Evolutionary conservation across 2,797 vertebrate genomes (phyloP), one percentile per base, ranked within the genome.

Genomic region (Tangara arthus): DNA sequence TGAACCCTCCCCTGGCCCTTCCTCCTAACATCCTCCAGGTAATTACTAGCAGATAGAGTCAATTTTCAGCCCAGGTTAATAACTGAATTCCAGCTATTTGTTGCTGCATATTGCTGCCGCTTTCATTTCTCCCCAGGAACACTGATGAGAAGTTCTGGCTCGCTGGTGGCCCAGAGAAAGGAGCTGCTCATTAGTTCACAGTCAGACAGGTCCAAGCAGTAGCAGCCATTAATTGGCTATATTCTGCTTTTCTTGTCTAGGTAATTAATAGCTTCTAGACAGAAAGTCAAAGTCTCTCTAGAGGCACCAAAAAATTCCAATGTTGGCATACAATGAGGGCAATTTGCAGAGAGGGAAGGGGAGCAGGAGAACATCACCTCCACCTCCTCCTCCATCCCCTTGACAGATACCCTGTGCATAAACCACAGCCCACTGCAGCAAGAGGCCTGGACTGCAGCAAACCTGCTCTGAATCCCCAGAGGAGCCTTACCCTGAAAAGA

Each of bases 251-350:
- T 78, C 94, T 60, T 56, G 84, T 59, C 89, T 46, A 72, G 76
- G 85, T 95, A 95, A 96, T 95, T 96, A 97, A 96, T 72, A 94
- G 92, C 93, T 96, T 35, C 87, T 63, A 91, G 92, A 95, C 82
- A 91, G 81, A 90, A 94, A 95, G 91, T 88, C 94, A 96, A 94
- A 96, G 87, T 55, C 89, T 93, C 87, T 93, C 91, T 24, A 70
- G 85, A 90, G 87, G 87, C 82, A 94, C 65, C 24, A 60, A 64
- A 95, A 77, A 35, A 34, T 8, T 56, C 59, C 34, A 32, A 0
- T 34, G 28, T 81, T 72, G 56, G 85, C 70, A 70, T 46, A 64
- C 44, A 61, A 41, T 1, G 0, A 8, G 20, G 56, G 50, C 55
- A 41, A 41, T 4, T 39, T 19, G 49, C 82, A 88, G 41, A 0